These are phyloP conservation scores for Diplolepis rosae DNA, from an alignment of 2,888 invertebrate genomes.

Conservation along the genomic window DNA sequence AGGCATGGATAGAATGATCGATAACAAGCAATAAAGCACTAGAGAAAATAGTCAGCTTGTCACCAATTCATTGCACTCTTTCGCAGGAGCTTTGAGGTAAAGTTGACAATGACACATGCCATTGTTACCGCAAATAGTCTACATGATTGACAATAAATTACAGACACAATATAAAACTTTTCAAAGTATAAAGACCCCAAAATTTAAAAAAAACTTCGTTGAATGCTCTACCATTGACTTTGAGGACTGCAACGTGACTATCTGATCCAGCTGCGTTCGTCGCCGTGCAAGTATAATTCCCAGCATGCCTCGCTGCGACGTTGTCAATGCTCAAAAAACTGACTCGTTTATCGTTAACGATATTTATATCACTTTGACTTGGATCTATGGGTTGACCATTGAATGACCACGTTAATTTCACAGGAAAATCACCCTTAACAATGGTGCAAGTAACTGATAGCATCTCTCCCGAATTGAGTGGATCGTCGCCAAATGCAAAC, in stretches of 20 bases:
- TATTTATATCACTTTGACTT: conserved; percentile 77
- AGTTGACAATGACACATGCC: not conserved
- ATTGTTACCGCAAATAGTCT: not conserved
- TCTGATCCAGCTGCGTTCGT: conserved; percentile 80
- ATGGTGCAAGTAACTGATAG: conserved; percentile 78
- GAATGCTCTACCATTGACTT: conserved; percentile 79
- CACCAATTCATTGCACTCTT: not conserved
- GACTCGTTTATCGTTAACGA: conserved; percentile 80
- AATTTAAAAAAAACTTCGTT: not conserved
- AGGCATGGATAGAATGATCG: not conserved
- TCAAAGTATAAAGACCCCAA: not conserved
- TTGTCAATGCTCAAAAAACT: conserved; percentile 80
- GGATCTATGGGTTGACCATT: conserved; percentile 76
- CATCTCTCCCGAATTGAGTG: conserved; percentile 76
- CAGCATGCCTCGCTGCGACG: conserved; percentile 80
- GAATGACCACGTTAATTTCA: conserved; percentile 85
- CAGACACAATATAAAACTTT: not conserved
- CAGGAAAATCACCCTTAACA: conserved; percentile 78
- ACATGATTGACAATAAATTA: not conserved
- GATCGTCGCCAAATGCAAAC: conserved; percentile 76
- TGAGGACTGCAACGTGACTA: conserved; percentile 78
- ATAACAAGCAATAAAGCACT: not conserved
- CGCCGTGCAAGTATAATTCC: conserved; percentile 83
- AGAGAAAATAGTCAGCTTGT: not conserved
- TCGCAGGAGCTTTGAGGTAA: not conserved